Evolutionary conservation across 2,113 vertebrate species (phyloP).

Genomic region (Entomyzon cyanotis): DNA sequence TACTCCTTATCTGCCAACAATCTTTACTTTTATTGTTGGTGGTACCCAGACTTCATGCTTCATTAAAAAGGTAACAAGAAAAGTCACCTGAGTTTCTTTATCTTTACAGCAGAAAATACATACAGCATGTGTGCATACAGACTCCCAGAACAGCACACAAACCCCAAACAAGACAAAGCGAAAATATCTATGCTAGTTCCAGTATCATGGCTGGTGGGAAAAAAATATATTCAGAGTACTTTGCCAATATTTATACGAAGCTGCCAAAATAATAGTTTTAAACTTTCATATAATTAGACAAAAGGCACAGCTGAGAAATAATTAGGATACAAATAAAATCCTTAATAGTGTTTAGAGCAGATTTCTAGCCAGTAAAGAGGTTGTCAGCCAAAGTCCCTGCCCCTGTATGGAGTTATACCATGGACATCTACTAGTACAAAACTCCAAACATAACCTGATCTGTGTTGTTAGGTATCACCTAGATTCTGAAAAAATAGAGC

Average conservation of each 20-base stretch:
- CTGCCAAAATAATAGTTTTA: background rate
- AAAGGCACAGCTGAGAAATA: constrained; percentile 1
- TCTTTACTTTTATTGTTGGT: background rate
- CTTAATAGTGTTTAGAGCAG: background rate
- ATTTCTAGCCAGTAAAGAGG: background rate
- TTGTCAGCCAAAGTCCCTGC: background rate
- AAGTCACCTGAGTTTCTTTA: background rate
- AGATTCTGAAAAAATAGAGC: background rate
- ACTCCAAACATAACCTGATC: background rate
- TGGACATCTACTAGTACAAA: background rate
- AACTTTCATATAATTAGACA: background rate
- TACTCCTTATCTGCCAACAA: background rate
- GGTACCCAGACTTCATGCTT: background rate
- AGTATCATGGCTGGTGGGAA: background rate
- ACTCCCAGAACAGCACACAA: background rate
- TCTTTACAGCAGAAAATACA: background rate
- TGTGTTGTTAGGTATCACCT: background rate
- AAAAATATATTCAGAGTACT: background rate
- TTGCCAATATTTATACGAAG: background rate
- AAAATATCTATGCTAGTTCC: background rate
- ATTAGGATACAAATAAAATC: background rate
- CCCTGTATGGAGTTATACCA: background rate
- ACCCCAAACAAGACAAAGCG: background rate
- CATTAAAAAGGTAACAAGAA: background rate
- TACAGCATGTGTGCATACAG: background rate